phyloP scores from a whole-genome alignment of 2,113 vertebrate genomes.

The Siphamia tubifer region DNA sequence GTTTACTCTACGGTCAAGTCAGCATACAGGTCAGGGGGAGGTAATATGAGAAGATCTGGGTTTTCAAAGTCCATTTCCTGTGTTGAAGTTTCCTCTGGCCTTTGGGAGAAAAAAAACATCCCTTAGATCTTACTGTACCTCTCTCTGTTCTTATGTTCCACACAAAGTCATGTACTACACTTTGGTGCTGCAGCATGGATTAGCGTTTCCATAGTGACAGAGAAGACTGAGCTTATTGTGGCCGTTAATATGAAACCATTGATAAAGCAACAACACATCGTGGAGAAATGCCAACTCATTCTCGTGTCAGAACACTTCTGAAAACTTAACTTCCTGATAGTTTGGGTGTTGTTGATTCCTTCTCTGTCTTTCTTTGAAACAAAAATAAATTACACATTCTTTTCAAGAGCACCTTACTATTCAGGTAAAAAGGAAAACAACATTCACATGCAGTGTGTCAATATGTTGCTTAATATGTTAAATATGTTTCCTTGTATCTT shows the following conservation, averaged over 20 bases:
- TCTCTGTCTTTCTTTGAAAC: neutral
- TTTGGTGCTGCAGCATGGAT: neutral
- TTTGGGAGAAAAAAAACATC: slow-evolving; percentile 18
- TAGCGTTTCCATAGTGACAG: neutral
- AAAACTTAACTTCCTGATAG: neutral
- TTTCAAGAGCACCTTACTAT: neutral
- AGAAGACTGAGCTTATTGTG: neutral
- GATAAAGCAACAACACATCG: neutral
- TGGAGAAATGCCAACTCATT: neutral
- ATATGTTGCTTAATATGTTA: slow-evolving; percentile 34
- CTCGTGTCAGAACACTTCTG: neutral
- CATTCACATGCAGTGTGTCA: slow-evolving; percentile 28
- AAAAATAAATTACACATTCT: neutral
- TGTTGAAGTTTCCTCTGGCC: slow-evolving; percentile 9
- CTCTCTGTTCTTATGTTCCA: neutral
- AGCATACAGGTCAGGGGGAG: slow-evolving; percentile 79
- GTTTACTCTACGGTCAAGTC: slow-evolving; percentile 38
- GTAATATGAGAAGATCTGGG: slow-evolving; percentile 56
- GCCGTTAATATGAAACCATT: neutral
- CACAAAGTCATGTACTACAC: neutral
- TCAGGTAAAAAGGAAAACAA: slow-evolving; percentile 10
- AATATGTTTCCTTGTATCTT: slow-evolving; percentile 21
- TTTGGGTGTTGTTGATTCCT: neutral
- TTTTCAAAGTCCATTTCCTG: slow-evolving; percentile 9
- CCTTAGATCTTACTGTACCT: no score